Conservation (phyloP, 1,140 invertebrate genomes). For the Lucilia sericata region DNA sequence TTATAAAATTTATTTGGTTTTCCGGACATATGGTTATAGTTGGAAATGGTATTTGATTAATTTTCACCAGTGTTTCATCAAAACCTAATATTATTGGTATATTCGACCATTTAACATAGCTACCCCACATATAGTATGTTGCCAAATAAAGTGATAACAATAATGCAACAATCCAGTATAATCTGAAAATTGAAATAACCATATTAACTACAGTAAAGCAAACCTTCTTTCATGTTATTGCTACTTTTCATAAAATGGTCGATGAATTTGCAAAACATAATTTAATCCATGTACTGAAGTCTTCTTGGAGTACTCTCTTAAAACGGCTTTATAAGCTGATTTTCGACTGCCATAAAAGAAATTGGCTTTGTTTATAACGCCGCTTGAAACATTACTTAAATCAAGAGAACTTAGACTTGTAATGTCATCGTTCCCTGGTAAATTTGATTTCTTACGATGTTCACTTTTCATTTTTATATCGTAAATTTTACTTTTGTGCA, state of each 20-base stretch:
- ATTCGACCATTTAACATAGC: slow-evolving; percentile 74
- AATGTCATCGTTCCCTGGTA: no score
- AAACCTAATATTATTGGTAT: slow-evolving; percentile 75
- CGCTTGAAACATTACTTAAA: slow-evolving; percentile 59
- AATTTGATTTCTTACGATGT: no score
- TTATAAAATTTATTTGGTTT: slow-evolving; percentile 70
- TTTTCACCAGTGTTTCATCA: slow-evolving; percentile 72
- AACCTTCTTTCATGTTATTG: no score
- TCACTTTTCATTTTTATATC: no score
- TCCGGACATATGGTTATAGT: slow-evolving; percentile 74
- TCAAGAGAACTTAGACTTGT: background rate
- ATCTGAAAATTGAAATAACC: slow-evolving; percentile 46
- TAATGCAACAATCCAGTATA: slow-evolving; percentile 63
- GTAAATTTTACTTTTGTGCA: no score
- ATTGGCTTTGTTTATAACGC: slow-evolving; percentile 59
- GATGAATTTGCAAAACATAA: slow-evolving; percentile 65
- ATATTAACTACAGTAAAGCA: background rate
- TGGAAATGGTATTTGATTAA: slow-evolving; percentile 75
- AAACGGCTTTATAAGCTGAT: slow-evolving; percentile 61
- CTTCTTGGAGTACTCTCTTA: slow-evolving; percentile 66
- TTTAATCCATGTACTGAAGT: slow-evolving; percentile 67
- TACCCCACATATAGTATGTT: slow-evolving; percentile 69
- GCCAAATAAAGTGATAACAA: slow-evolving; percentile 62
- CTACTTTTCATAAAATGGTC: slow-evolving; percentile 66
- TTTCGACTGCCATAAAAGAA: slow-evolving; percentile 60